Evolutionary conservation across 2,888 invertebrate genomes (phyloP).

Genomic region (Mallateleia sp.): DNA sequence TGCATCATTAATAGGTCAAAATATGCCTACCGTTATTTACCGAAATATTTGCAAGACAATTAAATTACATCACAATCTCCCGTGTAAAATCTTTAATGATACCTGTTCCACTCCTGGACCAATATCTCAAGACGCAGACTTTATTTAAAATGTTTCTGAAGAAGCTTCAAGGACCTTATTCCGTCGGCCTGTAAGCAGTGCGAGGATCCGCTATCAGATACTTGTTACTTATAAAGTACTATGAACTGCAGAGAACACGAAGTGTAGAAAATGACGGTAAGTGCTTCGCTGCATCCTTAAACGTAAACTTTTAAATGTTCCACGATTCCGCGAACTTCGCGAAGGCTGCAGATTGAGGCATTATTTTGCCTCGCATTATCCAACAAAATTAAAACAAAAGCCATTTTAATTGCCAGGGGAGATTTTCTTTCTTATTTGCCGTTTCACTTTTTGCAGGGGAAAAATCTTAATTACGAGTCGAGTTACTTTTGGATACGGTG

Average conservation of each 20-base stretch:
- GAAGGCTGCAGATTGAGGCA: slow-evolving; percentile 71
- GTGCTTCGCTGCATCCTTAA: slow-evolving; percentile 72
- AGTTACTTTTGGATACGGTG: no score
- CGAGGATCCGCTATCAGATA: slow-evolving; percentile 75
- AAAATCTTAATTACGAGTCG: no score
- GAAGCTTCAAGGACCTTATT: slow-evolving; percentile 76
- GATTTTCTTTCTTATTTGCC: slow-evolving; percentile 31
- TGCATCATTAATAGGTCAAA: no score
- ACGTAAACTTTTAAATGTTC: slow-evolving; percentile 74
- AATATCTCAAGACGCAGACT: slow-evolving; percentile 71
- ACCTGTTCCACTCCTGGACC: slow-evolving; percentile 60
- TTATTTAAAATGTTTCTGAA: slow-evolving; percentile 76
- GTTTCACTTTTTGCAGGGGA: no score
- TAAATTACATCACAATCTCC: slow-evolving; percentile 69
- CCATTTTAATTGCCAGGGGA: slow-evolving; percentile 57
- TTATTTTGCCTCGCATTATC: slow-evolving; percentile 67
- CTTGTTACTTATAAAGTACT: slow-evolving; percentile 77
- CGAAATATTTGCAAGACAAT: no score
- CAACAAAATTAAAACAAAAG: slow-evolving; percentile 50
- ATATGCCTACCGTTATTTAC: no score
- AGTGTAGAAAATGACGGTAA: slow-evolving; percentile 75
- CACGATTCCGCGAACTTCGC: slow-evolving; percentile 69
- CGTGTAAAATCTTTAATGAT: slow-evolving; percentile 68
- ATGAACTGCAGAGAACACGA: slow-evolving; percentile 71
- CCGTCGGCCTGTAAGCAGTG: slow-evolving; percentile 69